Evolutionary conservation across 1,140 invertebrate genomes (phyloP).

Genomic region (Ylistrum balloti): DNA sequence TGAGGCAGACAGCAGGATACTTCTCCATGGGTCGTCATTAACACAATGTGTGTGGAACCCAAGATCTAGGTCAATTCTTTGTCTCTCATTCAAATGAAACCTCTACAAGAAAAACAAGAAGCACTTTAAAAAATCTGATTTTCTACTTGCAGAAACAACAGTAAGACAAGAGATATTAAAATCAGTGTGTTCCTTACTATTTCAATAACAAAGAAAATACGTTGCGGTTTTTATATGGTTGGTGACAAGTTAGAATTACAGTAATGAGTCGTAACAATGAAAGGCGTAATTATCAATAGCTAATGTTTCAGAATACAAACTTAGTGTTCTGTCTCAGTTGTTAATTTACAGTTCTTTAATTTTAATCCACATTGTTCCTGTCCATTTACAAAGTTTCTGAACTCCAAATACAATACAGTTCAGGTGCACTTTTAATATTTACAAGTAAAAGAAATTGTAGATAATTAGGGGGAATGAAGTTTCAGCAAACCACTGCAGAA

Average conservation of each 20-base stretch:
- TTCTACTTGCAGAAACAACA: not conserved
- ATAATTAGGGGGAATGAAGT: too few species aligned
- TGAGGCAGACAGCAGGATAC: not conserved
- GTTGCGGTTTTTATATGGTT: not conserved
- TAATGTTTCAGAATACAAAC: not conserved
- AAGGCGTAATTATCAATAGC: slow-evolving; percentile 14
- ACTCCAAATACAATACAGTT: not conserved
- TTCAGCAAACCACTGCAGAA: too few species aligned
- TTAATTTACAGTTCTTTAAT: not conserved
- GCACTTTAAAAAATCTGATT: slow-evolving; percentile 28
- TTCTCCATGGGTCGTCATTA: not conserved
- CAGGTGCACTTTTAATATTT: too few species aligned
- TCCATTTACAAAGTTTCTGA: not conserved
- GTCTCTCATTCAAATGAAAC: slow-evolving; percentile 17
- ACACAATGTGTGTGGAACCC: not conserved
- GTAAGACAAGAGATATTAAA: slow-evolving; percentile 12
- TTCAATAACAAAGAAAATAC: not conserved
- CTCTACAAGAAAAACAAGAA: slow-evolving; percentile 12
- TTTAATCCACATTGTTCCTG: not conserved
- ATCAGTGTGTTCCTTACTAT: not conserved
- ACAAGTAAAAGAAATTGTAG: too few species aligned
- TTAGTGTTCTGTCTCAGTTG: not conserved
- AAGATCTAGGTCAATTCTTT: not conserved
- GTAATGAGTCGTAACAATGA: not conserved
- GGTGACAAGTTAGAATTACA: not conserved